Percentiles rank a stretch among this genome's conserved stretches.
These are phyloP conservation scores for Apeira syringaria DNA, from an alignment of 2,888 invertebrate genomes.

Conservation along the genomic window DNA sequence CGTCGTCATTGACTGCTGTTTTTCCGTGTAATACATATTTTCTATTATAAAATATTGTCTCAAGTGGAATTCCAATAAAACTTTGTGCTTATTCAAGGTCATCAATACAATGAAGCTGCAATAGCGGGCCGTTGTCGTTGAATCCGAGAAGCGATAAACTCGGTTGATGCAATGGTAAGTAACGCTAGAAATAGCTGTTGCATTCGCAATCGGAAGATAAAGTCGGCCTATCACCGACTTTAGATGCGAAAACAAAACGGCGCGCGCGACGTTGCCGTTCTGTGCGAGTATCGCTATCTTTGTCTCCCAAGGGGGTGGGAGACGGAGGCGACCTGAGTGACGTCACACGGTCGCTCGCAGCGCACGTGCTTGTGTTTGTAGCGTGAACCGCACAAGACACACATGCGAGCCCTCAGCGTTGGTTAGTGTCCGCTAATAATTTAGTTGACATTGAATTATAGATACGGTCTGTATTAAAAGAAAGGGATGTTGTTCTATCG, in stretches of 20 bases:
- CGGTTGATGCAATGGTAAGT: constrained; percentile 50
- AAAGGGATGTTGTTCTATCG: no score
- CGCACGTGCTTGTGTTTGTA: constrained; percentile 82
- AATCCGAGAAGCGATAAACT: constrained; percentile 49
- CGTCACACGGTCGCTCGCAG: constrained; percentile 62
- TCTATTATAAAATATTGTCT: constrained; percentile 18
- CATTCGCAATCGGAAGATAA: constrained; percentile 78
- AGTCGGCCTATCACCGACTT: constrained; percentile 71
- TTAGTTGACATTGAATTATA: constrained; percentile 55
- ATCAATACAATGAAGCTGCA: constrained; percentile 55
- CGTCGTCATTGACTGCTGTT: constrained; percentile 42
- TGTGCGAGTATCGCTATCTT: constrained; percentile 48
- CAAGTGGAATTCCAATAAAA: constrained; percentile 31
- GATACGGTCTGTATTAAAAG: no score
- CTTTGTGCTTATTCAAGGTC: constrained; percentile 49
- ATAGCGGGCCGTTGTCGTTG: constrained; percentile 42
- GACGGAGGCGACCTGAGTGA: constrained; percentile 66
- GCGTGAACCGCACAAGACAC: constrained; percentile 63
- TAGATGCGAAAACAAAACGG: constrained; percentile 75
- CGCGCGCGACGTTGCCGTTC: constrained; percentile 72
- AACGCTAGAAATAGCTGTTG: constrained; percentile 69
- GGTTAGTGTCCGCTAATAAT: constrained; percentile 50
- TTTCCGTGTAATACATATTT: constrained; percentile 22
- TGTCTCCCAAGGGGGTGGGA: constrained; percentile 60
- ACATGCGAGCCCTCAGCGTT: constrained; percentile 65